Conservation (phyloP, 2,797 vertebrate species). For the Choloepus didactylus region DNA sequence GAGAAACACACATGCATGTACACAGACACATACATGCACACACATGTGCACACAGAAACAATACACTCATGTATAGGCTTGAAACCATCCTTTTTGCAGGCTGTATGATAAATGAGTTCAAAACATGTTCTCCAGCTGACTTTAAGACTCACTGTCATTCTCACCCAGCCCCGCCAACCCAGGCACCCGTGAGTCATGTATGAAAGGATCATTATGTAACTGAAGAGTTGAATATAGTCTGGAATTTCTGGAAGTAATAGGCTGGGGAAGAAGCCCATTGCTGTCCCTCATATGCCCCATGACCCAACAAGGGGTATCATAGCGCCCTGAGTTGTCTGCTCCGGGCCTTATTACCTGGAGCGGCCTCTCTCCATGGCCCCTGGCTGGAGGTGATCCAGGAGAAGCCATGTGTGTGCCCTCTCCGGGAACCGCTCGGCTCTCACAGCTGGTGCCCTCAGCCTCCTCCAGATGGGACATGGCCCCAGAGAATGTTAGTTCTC, state of each 20-base stretch:
- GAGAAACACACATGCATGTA: no score
- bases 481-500: background rate
- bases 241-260: background rate
- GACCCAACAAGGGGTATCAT: background rate
- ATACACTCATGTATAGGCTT: background rate
- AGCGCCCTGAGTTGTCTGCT: background rate
- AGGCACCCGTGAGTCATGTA: background rate
- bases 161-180: background rate
- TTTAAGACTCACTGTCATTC: background rate
- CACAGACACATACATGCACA: no score
- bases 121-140: background rate
- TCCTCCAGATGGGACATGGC: background rate
- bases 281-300: background rate
- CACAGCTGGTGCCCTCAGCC: background rate
- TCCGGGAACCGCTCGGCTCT: background rate
- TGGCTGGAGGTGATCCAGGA: background rate
- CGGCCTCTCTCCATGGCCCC: accelerated
- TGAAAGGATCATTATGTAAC: background rate
- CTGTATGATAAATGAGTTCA: background rate
- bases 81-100: background rate
- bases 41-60: no score
- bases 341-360: background rate
- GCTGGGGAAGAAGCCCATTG: background rate
- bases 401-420: background rate
- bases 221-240: background rate